Conservation (phyloP, 2,888 invertebrate genomes). For the Phyto melanocephala region DNA sequence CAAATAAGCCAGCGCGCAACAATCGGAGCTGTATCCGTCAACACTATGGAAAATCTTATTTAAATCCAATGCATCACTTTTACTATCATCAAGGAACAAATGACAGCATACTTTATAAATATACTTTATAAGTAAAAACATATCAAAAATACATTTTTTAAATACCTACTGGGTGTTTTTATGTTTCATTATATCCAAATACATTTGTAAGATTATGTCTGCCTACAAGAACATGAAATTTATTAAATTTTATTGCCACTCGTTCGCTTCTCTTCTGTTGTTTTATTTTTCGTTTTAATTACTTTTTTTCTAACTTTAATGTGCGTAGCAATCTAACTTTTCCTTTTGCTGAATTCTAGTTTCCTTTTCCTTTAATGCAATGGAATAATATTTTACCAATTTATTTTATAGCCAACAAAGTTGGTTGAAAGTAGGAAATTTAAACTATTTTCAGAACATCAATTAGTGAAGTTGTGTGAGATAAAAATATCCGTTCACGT, state of each 20-base stretch:
- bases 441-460: background rate
- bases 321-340: slow-evolving; percentile 36
- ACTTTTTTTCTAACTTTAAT: slow-evolving; percentile 11
- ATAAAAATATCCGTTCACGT: no score
- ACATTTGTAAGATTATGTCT: background rate
- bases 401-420: background rate
- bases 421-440: background rate
- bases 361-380: background rate
- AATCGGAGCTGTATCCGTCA: no score
- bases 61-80: no score
- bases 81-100: no score
- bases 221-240: slow-evolving; percentile 13
- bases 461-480: background rate
- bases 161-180: no score
- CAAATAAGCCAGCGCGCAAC: no score
- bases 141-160: no score
- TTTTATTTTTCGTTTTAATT: background rate
- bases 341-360: slow-evolving; percentile 12
- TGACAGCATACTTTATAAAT: no score
- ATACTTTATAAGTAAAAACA: no score
- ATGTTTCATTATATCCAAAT: background rate
- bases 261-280: no score
- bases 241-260: slow-evolving; percentile 33
- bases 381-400: background rate
- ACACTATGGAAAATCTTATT: no score